Conservation (phyloP, 2,113 vertebrate genomes). For the Pollachius pollachius region DNA sequence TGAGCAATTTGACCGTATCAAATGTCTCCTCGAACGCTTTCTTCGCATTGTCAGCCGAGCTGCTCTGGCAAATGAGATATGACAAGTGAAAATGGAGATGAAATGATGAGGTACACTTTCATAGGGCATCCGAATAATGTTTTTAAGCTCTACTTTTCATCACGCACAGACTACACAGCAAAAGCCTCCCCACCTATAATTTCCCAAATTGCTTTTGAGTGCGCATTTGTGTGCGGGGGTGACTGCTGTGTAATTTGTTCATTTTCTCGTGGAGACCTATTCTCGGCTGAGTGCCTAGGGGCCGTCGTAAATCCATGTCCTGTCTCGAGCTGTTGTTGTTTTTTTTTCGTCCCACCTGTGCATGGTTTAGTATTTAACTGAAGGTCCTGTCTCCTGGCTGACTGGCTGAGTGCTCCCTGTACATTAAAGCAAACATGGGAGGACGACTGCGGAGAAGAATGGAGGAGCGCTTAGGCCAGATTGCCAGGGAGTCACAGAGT, state of each 20-base stretch:
- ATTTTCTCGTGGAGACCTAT: slow-evolving; percentile 67
- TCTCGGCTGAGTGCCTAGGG: slow-evolving; percentile 69
- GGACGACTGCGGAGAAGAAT: slow-evolving; percentile 52
- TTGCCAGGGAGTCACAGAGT: slow-evolving; percentile 5
- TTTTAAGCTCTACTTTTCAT: slow-evolving; percentile 63
- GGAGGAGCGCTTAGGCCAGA: slow-evolving; percentile 29
- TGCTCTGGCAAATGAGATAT: slow-evolving; percentile 55
- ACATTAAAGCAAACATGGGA: slow-evolving; percentile 57
- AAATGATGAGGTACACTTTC: slow-evolving; percentile 67
- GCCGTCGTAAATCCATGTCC: slow-evolving; percentile 72
- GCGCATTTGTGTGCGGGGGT: slow-evolving; percentile 66
- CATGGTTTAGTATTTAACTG: slow-evolving; percentile 79
- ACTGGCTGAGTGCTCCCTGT: slow-evolving; percentile 66
- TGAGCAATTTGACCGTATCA: slow-evolving; percentile 45
- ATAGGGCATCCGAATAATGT: slow-evolving; percentile 62
- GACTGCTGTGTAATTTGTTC: slow-evolving; percentile 73
- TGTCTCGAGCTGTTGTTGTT: slow-evolving; percentile 76
- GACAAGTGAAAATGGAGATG: slow-evolving; percentile 66
- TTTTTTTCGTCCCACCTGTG: slow-evolving; percentile 78
- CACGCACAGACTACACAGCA: slow-evolving; percentile 51
- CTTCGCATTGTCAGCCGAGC: slow-evolving; percentile 41
- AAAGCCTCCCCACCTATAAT: slow-evolving; percentile 66
- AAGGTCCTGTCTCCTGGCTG: slow-evolving; percentile 62
- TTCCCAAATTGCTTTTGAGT: slow-evolving; percentile 70
- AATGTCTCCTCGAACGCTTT: slow-evolving; percentile 55